Evolutionary conservation across 1,140 invertebrate genomes (phyloP).

Genomic region (Scylla paramamosain): DNA sequence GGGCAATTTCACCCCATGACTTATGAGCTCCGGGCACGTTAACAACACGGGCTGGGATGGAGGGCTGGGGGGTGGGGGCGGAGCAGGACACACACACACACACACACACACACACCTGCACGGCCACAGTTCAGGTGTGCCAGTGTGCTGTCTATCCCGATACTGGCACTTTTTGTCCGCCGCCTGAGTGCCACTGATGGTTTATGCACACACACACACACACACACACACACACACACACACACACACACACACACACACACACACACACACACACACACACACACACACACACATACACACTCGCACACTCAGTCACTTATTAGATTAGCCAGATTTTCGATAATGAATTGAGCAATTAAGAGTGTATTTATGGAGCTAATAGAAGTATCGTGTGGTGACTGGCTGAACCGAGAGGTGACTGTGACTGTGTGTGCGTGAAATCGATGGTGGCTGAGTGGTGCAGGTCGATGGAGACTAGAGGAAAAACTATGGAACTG

Average conservation of each 20-base stretch:
- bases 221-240: not conserved
- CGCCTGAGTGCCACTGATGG: not conserved
- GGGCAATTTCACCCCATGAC: not conserved
- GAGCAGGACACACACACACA: too few species aligned
- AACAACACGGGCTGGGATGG: not conserved
- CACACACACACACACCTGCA: too few species aligned
- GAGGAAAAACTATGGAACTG: too few species aligned
- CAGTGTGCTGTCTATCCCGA: not conserved
- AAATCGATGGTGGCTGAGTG: not conserved
- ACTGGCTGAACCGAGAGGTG: not conserved
- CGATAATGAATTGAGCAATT: not conserved
- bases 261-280: conserved; percentile 22
- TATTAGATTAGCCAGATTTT: not conserved
- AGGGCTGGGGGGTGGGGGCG: not conserved
- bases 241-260: too few species aligned
- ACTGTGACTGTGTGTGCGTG: not conserved
- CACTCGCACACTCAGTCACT: not conserved
- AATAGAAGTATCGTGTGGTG: not conserved
- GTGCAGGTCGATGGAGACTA: too few species aligned
- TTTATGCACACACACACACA: too few species aligned
- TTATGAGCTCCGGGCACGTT: not conserved
- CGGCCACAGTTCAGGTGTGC: not conserved
- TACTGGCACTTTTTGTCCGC: not conserved
- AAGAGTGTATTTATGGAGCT: not conserved
- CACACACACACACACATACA: conserved; percentile 16